Percentiles rank a stretch among this genome's conserved stretches.
phyloP scores from a whole-genome alignment of 1,140 invertebrate genomes.

The Tetraneura akinire region DNA sequence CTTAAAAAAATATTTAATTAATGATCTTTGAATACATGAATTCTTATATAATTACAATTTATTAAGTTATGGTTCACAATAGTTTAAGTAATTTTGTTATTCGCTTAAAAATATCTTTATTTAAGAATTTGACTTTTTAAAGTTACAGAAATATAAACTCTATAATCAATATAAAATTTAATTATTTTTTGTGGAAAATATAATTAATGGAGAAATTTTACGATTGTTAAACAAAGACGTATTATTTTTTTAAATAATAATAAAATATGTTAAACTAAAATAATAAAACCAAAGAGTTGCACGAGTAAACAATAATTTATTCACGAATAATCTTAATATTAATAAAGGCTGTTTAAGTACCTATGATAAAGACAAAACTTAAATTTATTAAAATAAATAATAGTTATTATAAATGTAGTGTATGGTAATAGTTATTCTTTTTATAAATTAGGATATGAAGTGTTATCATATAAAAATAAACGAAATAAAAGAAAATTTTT shows the following conservation, averaged over 20 bases:
- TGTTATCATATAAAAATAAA: too few relatives aligned
- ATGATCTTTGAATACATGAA: neutral
- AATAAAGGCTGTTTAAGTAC: neutral
- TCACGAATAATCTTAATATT: slow-evolving; percentile 18
- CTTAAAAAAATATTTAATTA: slow-evolving; percentile 43
- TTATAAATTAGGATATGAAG: neutral
- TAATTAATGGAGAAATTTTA: slow-evolving; percentile 28
- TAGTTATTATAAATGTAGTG: too few relatives aligned
- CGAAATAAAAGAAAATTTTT: too few relatives aligned
- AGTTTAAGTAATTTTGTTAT: neutral
- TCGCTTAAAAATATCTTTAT: neutral
- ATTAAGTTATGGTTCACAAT: slow-evolving; percentile 10
- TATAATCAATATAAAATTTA: slow-evolving; percentile 18
- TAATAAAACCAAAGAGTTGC: neutral
- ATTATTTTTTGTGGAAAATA: slow-evolving; percentile 3
- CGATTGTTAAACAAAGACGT: neutral
- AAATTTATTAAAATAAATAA: too few relatives aligned
- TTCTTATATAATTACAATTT: slow-evolving; percentile 15
- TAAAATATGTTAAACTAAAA: slow-evolving; percentile 10
- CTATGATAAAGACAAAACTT: too few relatives aligned
- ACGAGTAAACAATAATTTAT: slow-evolving; percentile 14
- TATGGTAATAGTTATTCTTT: too few relatives aligned
- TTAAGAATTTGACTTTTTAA: slow-evolving; percentile 19
- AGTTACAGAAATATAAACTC: neutral
- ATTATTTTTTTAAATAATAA: slow-evolving; percentile 6